A percentile compares a stretch with the other conserved stretches of the same genome.
These are phyloP conservation scores for Scortum barcoo DNA, from an alignment of 2,113 vertebrate species.

Conservation along the genomic window DNA sequence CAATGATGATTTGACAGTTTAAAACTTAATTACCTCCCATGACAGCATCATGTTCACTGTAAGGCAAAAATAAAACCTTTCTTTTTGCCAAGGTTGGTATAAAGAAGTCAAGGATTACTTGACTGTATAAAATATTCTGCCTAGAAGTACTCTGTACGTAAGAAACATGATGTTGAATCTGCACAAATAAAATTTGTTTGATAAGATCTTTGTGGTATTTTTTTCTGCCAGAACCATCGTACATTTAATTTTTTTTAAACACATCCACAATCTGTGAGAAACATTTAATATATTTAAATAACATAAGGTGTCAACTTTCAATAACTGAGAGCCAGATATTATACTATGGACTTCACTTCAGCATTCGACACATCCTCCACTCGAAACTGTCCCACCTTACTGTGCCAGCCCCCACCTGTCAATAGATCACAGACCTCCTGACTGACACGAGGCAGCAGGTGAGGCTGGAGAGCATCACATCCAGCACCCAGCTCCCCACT, in stretches of 20 bases:
- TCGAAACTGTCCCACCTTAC: too few relatives aligned
- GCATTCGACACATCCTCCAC: too few relatives aligned
- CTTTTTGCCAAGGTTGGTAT: slow-evolving; percentile 25
- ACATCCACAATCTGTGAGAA: background rate
- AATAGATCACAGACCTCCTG: too few relatives aligned
- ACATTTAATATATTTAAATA: background rate
- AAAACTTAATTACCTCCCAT: slow-evolving; percentile 9
- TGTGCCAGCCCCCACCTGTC: too few relatives aligned
- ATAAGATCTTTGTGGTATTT: slow-evolving; percentile 16
- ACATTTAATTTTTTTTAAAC: background rate
- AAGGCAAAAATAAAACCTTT: background rate
- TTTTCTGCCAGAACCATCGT: background rate
- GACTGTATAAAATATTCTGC: slow-evolving; percentile 26
- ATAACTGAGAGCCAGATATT: too few relatives aligned
- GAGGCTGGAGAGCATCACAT: too few relatives aligned
- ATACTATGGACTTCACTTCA: too few relatives aligned
- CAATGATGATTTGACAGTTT: slow-evolving; percentile 21
- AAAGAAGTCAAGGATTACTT: slow-evolving; percentile 5
- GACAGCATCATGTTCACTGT: background rate
- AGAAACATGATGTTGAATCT: slow-evolving; percentile 44
- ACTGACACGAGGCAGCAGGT: too few relatives aligned
- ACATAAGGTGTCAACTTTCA: too few relatives aligned
- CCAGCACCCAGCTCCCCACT: too few relatives aligned
- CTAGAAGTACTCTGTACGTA: background rate
- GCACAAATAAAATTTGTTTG: slow-evolving; percentile 66